Conservation (phyloP, 2,113 vertebrate species). For the Varanus salvator region DNA sequence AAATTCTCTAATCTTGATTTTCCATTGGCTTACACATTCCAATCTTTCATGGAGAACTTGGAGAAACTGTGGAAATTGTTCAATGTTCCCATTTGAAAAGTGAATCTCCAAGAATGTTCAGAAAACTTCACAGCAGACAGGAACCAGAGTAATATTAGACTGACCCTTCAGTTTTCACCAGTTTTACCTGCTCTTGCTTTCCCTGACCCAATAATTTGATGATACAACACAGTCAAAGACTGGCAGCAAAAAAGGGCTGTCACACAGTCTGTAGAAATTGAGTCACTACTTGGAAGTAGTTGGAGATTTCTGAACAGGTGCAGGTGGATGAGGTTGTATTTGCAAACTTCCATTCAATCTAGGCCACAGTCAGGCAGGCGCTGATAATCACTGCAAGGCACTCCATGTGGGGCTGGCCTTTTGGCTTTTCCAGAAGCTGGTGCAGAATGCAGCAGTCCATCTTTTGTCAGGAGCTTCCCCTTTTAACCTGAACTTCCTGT, state of each 20-base stretch:
- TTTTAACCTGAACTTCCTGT: too few relatives aligned
- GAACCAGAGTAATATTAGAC: background rate
- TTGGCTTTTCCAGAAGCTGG: too few relatives aligned
- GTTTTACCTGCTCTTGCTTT: background rate
- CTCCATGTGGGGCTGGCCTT: too few relatives aligned
- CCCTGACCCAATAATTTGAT: background rate
- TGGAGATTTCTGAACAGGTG: too few relatives aligned
- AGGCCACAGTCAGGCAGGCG: too few relatives aligned
- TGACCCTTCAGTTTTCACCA: background rate
- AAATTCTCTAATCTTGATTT: background rate
- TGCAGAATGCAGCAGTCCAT: too few relatives aligned
- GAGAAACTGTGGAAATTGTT: background rate
- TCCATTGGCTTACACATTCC: background rate
- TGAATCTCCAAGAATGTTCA: too few relatives aligned
- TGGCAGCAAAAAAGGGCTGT: too few relatives aligned
- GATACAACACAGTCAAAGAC: background rate
- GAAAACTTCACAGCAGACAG: background rate
- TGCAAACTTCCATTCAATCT: too few relatives aligned
- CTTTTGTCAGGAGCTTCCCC: too few relatives aligned
- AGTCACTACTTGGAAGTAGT: background rate
- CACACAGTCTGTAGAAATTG: background rate
- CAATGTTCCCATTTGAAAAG: background rate
- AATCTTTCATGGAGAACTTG: background rate
- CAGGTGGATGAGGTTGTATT: too few relatives aligned
- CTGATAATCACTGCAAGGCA: too few relatives aligned